phyloP scores from a whole-genome alignment of 1,140 invertebrate species.

The Sitobion miscanthi region DNA sequence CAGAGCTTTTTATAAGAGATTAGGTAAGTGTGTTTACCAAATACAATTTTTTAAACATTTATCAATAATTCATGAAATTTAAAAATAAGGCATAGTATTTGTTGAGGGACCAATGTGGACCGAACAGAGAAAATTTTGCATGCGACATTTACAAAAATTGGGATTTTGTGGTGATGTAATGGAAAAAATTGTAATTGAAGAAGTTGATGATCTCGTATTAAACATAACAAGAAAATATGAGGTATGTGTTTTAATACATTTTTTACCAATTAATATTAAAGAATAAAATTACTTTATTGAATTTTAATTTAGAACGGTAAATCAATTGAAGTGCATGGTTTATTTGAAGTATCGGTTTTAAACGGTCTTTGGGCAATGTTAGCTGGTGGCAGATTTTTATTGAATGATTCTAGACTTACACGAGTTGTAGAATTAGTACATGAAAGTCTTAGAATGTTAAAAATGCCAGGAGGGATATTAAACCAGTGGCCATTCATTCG shows the following conservation, averaged over 20 bases:
- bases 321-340: conserved; percentile 58
- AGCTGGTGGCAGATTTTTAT: conserved; percentile 66
- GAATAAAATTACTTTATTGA: background rate
- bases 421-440: conserved; percentile 68
- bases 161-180: conserved; percentile 70
- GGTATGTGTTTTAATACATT: conserved; percentile 44
- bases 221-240: conserved; percentile 60
- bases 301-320: conserved; percentile 50
- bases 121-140: conserved; percentile 68
- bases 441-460: conserved; percentile 68
- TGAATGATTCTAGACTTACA: conserved; percentile 66
- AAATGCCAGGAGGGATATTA: conserved; percentile 72
- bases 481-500: conserved; percentile 72
- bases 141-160: conserved; percentile 69
- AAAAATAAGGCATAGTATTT: conserved; percentile 69
- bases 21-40: conserved; percentile 68
- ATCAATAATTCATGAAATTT: background rate
- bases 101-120: conserved; percentile 70
- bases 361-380: conserved; percentile 78
- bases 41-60: background rate
- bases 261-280: background rate
- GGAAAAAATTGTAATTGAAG: conserved; percentile 67
- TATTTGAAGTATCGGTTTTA: conserved; percentile 70
- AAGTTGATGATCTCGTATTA: conserved; percentile 66
- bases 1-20: conserved; percentile 70